Evolutionary conservation across 2,797 vertebrate species (phyloP), one percentile per base, ranked within the genome.

Genomic region (Arremon aurantiirostris): DNA sequence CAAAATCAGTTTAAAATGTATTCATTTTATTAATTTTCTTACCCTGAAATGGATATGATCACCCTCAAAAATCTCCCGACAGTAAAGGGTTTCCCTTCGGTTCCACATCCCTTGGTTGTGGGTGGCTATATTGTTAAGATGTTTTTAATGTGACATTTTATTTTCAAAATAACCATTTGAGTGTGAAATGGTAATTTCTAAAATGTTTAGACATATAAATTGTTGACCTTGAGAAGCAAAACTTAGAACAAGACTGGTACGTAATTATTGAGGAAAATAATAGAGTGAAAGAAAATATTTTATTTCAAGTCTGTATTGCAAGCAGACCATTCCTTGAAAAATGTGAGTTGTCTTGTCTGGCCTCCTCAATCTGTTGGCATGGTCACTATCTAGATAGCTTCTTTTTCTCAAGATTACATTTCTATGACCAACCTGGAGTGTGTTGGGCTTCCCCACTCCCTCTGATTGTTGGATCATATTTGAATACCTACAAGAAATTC

Each of bases 391-490:
- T 63, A 32, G 8, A 28, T 3, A 28, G 2, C 20, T 64, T 71
- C 3, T 3, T 57, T 79, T 77, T 63, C 41, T 42, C 30, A 60
- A 53, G 32, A 35, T 37, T 47, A 10, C 5, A 10, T 64, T 86
- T 86, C 44, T 46, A 0, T 30, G n/a, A 59, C 32, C 26, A 44
- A 1, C 0, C 0, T 23, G 27, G 53, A 65, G 15, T 11, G 7
- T 32, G 12, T 32, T 53, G 37, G 34, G 9, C 13, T 16, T 37
- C 4, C 3, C 10, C 1, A 7, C 14, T 7, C 18, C 1, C n/a
- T 42, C 18, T 5, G 2, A 35, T 9, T 60, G 5, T 34, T 78
- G 37, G 86, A 50, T 35, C 35, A 44, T 15, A 34, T 78, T 89
- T 50, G 53, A 53, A 56, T 28, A 50, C 2, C 28, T 52, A 7